These are phyloP conservation scores for Helogale parvula DNA, from an alignment of 2,113 vertebrate species.

Conservation along the genomic window DNA sequence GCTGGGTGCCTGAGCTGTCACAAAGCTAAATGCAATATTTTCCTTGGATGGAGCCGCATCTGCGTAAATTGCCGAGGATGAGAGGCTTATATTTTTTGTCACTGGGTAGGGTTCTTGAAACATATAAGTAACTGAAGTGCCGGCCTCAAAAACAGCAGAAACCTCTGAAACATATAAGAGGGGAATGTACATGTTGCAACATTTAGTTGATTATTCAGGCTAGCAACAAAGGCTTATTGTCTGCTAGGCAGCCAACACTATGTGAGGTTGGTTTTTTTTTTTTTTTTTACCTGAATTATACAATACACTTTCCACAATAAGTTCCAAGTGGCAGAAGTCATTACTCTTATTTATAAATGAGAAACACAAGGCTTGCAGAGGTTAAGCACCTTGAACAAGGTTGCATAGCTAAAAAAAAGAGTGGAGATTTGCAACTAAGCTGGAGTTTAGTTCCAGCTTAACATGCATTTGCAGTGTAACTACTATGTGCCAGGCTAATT, in stretches of 20 bases:
- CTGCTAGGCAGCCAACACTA: fast-evolving
- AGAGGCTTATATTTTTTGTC: constrained; percentile 92
- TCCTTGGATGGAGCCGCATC: constrained; percentile 90
- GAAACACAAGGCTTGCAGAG: neutral
- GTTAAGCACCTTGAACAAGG: neutral
- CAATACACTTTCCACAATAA: neutral
- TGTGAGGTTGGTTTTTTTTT: neutral
- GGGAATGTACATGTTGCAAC: neutral
- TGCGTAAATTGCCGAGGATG: constrained; percentile 90
- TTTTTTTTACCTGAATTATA: no score
- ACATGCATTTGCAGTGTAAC: neutral
- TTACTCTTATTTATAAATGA: neutral
- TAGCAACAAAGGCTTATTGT: neutral
- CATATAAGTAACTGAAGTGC: constrained; percentile 93
- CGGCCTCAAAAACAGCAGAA: constrained; percentile 94
- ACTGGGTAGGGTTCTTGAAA: constrained; percentile 97
- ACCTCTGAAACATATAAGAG: constrained; percentile 90
- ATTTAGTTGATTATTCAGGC: neutral
- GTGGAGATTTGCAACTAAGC: neutral
- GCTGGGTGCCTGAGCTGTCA: constrained; percentile 91
- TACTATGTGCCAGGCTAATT: neutral
- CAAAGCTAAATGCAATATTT: constrained; percentile 93
- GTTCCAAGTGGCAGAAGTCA: neutral
- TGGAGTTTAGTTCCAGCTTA: neutral
- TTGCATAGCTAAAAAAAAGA: neutral